Evolutionary conservation across 2,888 invertebrate species (phyloP), one percentile per base, ranked within the genome.

Genomic region (Meta bourneti): DNA sequence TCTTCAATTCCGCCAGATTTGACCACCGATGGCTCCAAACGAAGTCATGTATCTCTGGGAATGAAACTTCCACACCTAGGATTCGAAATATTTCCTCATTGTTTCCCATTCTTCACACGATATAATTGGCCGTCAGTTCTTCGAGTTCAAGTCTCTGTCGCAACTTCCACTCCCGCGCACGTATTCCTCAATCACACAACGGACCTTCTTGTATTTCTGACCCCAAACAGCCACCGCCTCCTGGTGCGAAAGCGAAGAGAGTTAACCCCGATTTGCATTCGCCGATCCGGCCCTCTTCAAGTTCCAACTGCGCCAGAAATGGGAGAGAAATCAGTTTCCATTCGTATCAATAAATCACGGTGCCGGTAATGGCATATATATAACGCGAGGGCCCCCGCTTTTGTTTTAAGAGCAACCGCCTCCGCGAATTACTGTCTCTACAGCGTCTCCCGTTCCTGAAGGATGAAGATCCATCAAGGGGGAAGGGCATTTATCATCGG

Each of bases 281-380:
- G 79, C 79, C 69, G 86, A 86, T 86, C 52, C 78, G 77, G 70
- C 78, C 75, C 70, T 51, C 20, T 61, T 19, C 16, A 20, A 20
- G 74, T 78, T 34, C 13, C 16, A 52, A 11, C 78, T 52, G 51
- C 51, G 13, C 16, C 51, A 49, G n/a, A 71, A 49, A 13, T 5
- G 9, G 11, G 13, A n/a, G 69, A 48, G 81, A 69, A 81, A 61
- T 49, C 82, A 11, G 49, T 8, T 49, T 70, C 71, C 82, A 82
- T 82, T 82, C 52, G 72, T 82, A 82, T 72, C 82, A 82, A 82
- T 82, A 82, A 82, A 82, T 82, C 82, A 82, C 72, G 11, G 49
- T 49, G 20, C 13, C 75, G 75, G 48, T 11, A 75, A 48, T 48
- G 75, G 34, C 75, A 80, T 69, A 20, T 80, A n/a, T 80, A 69